A percentile compares a stretch with the other conserved stretches of the same genome.
These are phyloP conservation scores for Danio rerio DNA, from an alignment of 2,113 vertebrate species.

Conservation along the genomic window GRCz12tu NC_133189.1:25106001-25106500, in stretches of 20 bases:
- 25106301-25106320: constrained; percentile 12
- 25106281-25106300: constrained; percentile 5
- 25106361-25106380: constrained; percentile 44
- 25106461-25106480: constrained; percentile 34
- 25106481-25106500: constrained; percentile 57
- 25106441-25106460: constrained; percentile 34
- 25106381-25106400: constrained; percentile 42
- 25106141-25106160: background rate
- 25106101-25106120: background rate
- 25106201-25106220: background rate
- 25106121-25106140: background rate
- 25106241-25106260: background rate
- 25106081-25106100: background rate
- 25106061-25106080: constrained; percentile 38
- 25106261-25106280: constrained; percentile 13
- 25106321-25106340: constrained; percentile 20
- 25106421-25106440: constrained; percentile 43
- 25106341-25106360: constrained; percentile 40
- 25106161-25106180: background rate
- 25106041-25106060: constrained; percentile 38
- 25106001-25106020: constrained; percentile 41
- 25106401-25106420: constrained; percentile 50
- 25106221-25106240: background rate
- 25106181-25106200: constrained; percentile 17
- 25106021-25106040: background rate